A percentile compares a stretch with the other conserved stretches of the same genome.
Evolutionary conservation across 1,140 invertebrate species (phyloP).

Genomic region (Globodera rostochiensis): DNA sequence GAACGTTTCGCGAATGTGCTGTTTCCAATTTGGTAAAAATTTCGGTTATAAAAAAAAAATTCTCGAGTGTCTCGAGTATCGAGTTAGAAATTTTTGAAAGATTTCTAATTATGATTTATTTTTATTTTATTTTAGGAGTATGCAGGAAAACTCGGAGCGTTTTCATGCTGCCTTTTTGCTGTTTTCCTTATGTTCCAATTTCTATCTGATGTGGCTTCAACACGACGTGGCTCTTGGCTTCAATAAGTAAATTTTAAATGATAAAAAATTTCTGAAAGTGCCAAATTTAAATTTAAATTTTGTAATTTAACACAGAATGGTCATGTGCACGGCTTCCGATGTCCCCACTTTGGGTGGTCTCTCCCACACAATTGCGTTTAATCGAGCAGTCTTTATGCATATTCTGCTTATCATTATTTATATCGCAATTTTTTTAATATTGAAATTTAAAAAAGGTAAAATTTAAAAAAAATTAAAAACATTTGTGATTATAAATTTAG

Average conservation of each 20-base stretch:
- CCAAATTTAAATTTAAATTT: not conserved
- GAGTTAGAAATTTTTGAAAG: not conserved
- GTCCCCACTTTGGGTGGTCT: not conserved
- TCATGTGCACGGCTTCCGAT: not conserved
- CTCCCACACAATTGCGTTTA: not conserved
- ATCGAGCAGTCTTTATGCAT: not conserved
- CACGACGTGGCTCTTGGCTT: not conserved
- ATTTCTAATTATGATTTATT: not conserved
- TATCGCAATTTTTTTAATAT: not conserved
- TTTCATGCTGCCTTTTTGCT: not conserved
- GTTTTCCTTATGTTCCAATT: not conserved
- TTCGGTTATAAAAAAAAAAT: not conserved
- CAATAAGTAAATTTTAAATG: not conserved
- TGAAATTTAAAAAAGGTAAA: not conserved
- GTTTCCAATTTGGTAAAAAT: conserved; percentile 11
- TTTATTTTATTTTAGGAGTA: not conserved
- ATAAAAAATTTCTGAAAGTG: too few species aligned
- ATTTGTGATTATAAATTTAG: too few species aligned
- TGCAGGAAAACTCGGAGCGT: not conserved
- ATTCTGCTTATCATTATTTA: not conserved
- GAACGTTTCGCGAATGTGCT: too few species aligned
- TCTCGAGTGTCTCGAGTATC: too few species aligned
- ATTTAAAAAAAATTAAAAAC: too few species aligned
- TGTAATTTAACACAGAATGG: not conserved
- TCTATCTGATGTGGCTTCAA: not conserved